phyloP scores from a whole-genome alignment of 2,797 vertebrate species.

The Peromyscus attwateri region DNA sequence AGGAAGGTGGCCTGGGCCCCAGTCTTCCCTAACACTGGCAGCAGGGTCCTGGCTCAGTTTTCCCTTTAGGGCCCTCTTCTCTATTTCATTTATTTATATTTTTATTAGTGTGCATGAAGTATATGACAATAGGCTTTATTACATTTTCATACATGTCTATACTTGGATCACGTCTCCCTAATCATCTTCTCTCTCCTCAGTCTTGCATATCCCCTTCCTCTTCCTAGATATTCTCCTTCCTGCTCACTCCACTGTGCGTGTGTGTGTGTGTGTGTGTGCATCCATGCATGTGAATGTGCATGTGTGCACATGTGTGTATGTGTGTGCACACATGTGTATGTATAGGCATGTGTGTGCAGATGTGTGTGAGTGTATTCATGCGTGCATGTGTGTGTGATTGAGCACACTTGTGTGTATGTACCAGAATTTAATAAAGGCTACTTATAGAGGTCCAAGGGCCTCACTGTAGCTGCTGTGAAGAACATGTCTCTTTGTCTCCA shows the following conservation, averaged over 20 bases:
- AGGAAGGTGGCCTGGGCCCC: no score
- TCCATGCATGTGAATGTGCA: neutral
- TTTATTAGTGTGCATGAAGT: neutral
- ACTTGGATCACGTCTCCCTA: neutral
- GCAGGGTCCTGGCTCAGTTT: neutral
- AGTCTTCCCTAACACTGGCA: neutral
- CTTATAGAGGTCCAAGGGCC: neutral
- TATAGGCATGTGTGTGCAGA: neutral
- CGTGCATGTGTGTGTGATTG: neutral
- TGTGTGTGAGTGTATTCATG: neutral
- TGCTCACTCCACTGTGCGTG: neutral
- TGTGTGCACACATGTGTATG: neutral
- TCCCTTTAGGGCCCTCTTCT: neutral
- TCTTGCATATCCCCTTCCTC: neutral
- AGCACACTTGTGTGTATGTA: fast-evolving
- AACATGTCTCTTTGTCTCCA: neutral
- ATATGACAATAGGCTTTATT: neutral
- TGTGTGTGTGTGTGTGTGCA: neutral
- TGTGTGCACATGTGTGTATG: neutral
- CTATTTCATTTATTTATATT: neutral
- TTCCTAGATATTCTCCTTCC: neutral
- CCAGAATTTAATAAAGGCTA: neutral
- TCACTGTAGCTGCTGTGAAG: neutral
- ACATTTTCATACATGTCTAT: neutral
- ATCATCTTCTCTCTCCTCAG: neutral